Evolutionary conservation across 2,113 vertebrate species (phyloP), one percentile per base, ranked within the genome.

Genomic region (Reinhardtius hippoglossoides): DNA sequence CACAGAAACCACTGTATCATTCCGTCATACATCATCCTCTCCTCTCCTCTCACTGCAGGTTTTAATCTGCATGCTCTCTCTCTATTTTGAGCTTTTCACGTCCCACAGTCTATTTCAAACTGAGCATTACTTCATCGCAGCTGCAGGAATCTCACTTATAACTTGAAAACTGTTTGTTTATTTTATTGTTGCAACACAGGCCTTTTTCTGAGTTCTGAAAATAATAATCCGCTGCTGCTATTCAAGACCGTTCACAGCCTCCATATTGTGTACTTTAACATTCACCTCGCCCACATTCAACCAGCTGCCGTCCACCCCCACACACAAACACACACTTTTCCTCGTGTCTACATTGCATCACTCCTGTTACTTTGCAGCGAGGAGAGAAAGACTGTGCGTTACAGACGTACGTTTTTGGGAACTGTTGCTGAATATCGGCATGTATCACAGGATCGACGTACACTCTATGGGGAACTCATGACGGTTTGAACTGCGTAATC

Each of bases 331-430:
- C 58, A 81, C 48, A 72, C 67, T 68, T 76, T 7, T 31, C 31
- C 31, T 31, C 31, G 31, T 68, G 80, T 87, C 59, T 15, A 84
- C 44, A 71, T 81, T 88, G 85, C 85, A 74, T 84, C 61, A 87
- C 24, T 35, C 12, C 40, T 42, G 40, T 42, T 42, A 12, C 40
- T 42, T 13, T 12, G 40, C 10, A 42, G 40, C 40, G 40, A 12
- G 40, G 10, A 42, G 9, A 42, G 12, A 42, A 10, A 42, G 40
- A 9, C 35, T 37, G 31, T 31, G 35, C 35, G 7, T 37, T 37
- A 31, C 37, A 40, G n/a, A 13, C 21, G 2, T 4, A 23, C 21
- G n/a, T 10, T 55, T 42, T 21, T 9, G 15, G 27, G 9, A 60
- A 60, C 2, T 20, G 16, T 20, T 35, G 57, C 26, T 60, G 27